phyloP scores from a whole-genome alignment of 2,113 vertebrate species.

The Tetrax tetrax region DNA sequence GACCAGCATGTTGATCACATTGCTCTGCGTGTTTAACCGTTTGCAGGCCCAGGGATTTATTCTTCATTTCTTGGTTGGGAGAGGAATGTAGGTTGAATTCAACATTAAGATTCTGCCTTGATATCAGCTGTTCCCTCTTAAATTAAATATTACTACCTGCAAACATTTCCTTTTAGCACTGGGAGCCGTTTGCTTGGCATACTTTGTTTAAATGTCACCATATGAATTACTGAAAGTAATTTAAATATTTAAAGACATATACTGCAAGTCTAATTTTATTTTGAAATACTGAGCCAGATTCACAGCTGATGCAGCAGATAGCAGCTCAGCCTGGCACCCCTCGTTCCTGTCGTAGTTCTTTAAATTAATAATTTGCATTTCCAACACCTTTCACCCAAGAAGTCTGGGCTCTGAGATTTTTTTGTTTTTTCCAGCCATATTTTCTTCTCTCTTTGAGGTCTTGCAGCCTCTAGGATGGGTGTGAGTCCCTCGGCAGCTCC shows the following conservation, averaged over 20 bases:
- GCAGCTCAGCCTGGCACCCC: not conserved
- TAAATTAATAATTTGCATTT: constrained; percentile 5
- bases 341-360: constrained; percentile 22
- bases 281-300: constrained; percentile 20
- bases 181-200: constrained; percentile 38
- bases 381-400: constrained; percentile 4
- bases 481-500: not conserved
- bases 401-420: not conserved
- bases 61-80: not conserved
- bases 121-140: constrained; percentile 42
- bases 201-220: constrained; percentile 66
- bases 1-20: not conserved
- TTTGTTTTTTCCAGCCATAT: not conserved
- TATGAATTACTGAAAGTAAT: constrained; percentile 61
- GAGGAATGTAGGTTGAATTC: constrained; percentile 16
- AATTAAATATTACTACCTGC: constrained; percentile 59
- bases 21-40: not conserved
- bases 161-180: constrained; percentile 53
- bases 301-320: constrained; percentile 19
- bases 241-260: constrained; percentile 66
- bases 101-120: constrained; percentile 26
- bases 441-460: not conserved
- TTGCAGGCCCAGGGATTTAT: not conserved
- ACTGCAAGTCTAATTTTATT: constrained; percentile 48
- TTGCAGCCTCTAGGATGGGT: not conserved